Evolutionary conservation across 2,888 invertebrate species (phyloP).

Genomic region (Geotrupes spiniger): DNA sequence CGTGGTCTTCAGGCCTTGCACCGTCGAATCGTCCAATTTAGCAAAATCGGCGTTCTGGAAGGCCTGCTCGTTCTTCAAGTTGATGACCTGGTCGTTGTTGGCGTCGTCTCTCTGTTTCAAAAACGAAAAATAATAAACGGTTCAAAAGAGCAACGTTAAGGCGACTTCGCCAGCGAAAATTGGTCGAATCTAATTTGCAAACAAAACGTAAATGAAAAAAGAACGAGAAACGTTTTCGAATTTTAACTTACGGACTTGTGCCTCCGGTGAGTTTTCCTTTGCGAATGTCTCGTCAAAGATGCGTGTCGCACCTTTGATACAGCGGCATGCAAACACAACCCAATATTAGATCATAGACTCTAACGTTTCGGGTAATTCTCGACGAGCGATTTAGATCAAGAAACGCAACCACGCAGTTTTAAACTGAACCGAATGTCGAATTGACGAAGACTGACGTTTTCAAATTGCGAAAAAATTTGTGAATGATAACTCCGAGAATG

Average conservation of each 20-base stretch:
- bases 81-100: constrained; percentile 22
- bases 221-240: no score
- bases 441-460: no score
- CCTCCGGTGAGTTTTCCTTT: constrained; percentile 64
- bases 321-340: constrained; percentile 36
- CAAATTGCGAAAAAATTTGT: no score
- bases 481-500: no score
- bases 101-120: constrained; percentile 27
- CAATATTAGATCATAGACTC: neutral
- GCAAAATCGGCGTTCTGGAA: constrained; percentile 16
- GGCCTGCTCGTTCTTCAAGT: constrained; percentile 20
- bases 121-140: constrained; percentile 9
- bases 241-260: constrained; percentile 65
- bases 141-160: constrained; percentile 2
- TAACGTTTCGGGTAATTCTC: no score
- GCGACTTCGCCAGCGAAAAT: neutral
- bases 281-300: constrained; percentile 66
- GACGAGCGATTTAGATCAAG: no score
- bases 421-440: no score
- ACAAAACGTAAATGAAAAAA: constrained; percentile 22
- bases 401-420: no score
- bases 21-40: constrained; percentile 10
- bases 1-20: constrained; percentile 41
- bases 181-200: constrained; percentile 29
- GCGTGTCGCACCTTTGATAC: constrained; percentile 64